Conservation (phyloP, 2,888 invertebrate genomes). For the Psylliodes chrysocephalus region DNA sequence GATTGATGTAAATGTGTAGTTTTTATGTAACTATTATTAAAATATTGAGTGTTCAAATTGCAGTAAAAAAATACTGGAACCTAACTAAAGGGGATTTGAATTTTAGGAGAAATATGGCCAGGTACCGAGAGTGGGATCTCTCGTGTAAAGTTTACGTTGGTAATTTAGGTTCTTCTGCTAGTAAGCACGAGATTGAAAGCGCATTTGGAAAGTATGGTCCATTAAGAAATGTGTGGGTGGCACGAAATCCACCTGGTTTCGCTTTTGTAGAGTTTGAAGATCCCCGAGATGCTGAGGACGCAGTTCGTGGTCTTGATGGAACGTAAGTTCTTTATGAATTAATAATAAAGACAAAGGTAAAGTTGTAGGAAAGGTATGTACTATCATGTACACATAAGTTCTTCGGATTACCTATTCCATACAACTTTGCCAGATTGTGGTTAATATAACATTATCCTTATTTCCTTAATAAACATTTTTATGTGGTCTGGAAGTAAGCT, state of each 20-base stretch:
- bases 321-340: slow-evolving; percentile 58
- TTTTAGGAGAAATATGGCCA: slow-evolving; percentile 69
- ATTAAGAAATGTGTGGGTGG: slow-evolving; percentile 96
- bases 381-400: too few species aligned
- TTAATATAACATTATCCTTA: slow-evolving; percentile 4
- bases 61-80: too few species aligned
- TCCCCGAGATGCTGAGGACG: slow-evolving; percentile 91
- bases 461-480: neutral
- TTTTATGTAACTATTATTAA: neutral
- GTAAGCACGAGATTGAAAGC: slow-evolving; percentile 93
- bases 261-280: slow-evolving; percentile 96
- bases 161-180: slow-evolving; percentile 90
- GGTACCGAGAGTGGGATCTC: slow-evolving; percentile 84
- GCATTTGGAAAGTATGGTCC: slow-evolving; percentile 94
- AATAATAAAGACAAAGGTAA: too few species aligned
- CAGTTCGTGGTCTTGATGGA: slow-evolving; percentile 71
- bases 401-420: too few species aligned
- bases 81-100: neutral
- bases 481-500: too few species aligned
- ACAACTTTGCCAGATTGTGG: too few species aligned
- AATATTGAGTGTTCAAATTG: too few species aligned
- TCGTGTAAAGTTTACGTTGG: slow-evolving; percentile 96
- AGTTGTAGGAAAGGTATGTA: too few species aligned
- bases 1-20: neutral
- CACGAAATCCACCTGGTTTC: slow-evolving; percentile 94